These are phyloP conservation scores for Diaprepes abbreviatus DNA, from an alignment of 2,888 invertebrate species.

Conservation along the genomic window DNA sequence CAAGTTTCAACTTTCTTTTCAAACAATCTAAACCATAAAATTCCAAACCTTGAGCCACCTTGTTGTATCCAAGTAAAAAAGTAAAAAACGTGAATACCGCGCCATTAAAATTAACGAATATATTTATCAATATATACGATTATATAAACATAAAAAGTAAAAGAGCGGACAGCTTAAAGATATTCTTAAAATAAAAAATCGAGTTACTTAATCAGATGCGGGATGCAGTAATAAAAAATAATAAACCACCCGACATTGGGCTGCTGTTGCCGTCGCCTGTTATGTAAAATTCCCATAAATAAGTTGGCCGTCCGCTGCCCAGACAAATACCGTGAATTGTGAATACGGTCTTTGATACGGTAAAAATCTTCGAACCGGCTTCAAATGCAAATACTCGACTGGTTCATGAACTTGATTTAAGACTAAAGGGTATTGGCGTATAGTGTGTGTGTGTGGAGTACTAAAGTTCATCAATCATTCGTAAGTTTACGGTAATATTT, in stretches of 20 bases:
- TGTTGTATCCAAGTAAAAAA: no score
- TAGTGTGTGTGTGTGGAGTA: no score
- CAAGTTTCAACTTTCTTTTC: no score
- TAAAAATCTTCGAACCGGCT: conserved; percentile 21
- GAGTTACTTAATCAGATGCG: neutral
- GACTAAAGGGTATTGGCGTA: conserved; percentile 12
- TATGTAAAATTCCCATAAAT: conserved; percentile 6
- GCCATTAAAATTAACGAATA: no score
- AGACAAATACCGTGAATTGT: conserved; percentile 5
- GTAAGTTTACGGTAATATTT: neutral
- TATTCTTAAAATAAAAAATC: neutral
- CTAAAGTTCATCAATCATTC: neutral
- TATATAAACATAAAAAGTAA: no score
- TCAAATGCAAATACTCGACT: conserved; percentile 26
- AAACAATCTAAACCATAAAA: no score
- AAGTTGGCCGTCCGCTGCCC: neutral
- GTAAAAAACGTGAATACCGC: no score
- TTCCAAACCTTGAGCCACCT: no score
- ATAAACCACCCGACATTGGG: neutral
- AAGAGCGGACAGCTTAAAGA: no score
- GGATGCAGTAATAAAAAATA: conserved; percentile 1
- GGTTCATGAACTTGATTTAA: conserved; percentile 22
- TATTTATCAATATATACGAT: no score
- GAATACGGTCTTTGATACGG: neutral
- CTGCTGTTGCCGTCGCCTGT: neutral